phyloP scores from a whole-genome alignment of 2,888 invertebrate genomes.

The Osedax fenrisi region DNA sequence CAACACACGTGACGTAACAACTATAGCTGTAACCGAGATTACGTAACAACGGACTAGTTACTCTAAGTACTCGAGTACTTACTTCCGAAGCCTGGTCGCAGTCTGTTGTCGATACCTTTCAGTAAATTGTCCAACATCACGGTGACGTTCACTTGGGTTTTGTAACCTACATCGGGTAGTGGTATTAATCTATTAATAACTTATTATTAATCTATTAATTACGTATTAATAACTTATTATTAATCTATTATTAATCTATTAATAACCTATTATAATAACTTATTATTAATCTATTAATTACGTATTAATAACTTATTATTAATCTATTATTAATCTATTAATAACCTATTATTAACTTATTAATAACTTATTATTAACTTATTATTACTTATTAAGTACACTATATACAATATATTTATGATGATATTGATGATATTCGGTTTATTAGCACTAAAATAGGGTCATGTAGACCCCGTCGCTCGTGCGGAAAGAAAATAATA shows the following conservation, averaged over 20 bases:
- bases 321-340: neutral
- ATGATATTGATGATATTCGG: no score
- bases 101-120: neutral
- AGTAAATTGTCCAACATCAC: neutral
- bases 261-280: neutral
- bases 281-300: neutral
- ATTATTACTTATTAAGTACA: no score
- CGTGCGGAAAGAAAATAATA: no score
- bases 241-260: neutral
- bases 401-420: no score
- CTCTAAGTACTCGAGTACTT: neutral
- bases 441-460: no score
- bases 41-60: no score
- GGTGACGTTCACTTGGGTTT: neutral
- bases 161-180: neutral
- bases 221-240: neutral
- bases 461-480: no score
- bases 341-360: no score
- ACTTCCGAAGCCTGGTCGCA: neutral
- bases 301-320: neutral
- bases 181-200: neutral
- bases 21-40: no score
- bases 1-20: neutral
- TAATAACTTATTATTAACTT: no score
- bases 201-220: neutral